Conservation (phyloP, 2,113 vertebrate species). For the Rhizomys pruinosus region DNA sequence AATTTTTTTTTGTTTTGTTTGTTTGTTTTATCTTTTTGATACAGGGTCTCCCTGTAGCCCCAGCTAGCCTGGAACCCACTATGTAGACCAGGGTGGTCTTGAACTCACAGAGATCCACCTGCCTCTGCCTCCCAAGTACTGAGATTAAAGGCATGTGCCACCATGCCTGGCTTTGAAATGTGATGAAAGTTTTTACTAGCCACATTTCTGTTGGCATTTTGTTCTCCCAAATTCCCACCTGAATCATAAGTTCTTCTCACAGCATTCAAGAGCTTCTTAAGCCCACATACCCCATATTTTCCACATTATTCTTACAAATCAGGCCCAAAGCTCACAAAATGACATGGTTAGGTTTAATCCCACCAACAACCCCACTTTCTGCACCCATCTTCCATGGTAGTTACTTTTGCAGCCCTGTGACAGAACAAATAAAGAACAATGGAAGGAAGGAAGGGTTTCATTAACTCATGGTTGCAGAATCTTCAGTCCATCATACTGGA, state of each 20-base stretch:
- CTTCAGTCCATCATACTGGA: not conserved
- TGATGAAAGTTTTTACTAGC: not conserved
- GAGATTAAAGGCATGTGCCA: too few species aligned
- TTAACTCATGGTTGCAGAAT: not conserved
- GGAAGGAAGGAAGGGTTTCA: not conserved
- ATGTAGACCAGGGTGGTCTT: too few species aligned
- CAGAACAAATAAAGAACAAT: not conserved
- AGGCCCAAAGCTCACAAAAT: too few species aligned
- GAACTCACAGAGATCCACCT: too few species aligned
- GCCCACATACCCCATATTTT: not conserved
- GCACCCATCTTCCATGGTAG: not conserved
- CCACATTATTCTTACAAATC: not conserved
- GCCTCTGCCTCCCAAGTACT: too few species aligned
- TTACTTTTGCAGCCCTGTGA: too few species aligned
- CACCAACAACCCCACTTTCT: not conserved
- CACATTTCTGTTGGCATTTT: not conserved
- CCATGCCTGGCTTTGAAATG: too few species aligned
- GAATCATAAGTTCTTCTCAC: not conserved
- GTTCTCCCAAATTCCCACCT: not conserved
- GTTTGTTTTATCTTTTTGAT: too few species aligned
- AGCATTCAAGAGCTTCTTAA: not conserved
- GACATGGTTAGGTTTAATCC: not conserved
- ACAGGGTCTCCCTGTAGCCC: too few species aligned
- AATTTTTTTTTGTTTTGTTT: too few species aligned
- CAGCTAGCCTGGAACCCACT: too few species aligned